Percentiles rank a stretch among this genome's conserved stretches.
phyloP scores from a whole-genome alignment of 1,140 invertebrate genomes.

The Batillaria attramentaria region DNA sequence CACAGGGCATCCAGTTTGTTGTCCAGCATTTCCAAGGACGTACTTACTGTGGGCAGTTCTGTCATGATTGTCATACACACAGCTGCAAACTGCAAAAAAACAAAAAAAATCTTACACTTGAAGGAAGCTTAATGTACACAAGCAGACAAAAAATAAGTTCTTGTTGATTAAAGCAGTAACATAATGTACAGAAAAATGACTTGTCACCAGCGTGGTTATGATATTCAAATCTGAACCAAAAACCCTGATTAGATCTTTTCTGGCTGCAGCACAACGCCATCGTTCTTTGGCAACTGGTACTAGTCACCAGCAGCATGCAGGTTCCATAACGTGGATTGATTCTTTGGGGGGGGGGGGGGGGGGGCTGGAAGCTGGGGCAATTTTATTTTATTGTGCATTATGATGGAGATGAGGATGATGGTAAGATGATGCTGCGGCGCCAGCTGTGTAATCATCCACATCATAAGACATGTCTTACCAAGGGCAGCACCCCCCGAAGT shows the following conservation, averaged over 20 bases:
- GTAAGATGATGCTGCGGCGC: too few species aligned
- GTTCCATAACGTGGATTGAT: not conserved
- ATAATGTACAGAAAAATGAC: not conserved
- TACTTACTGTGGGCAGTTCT: constrained; percentile 50
- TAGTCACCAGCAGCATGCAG: not conserved
- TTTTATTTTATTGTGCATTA: too few species aligned
- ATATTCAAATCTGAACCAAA: too few species aligned
- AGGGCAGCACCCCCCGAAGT: too few species aligned
- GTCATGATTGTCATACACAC: constrained; percentile 52
- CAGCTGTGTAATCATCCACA: too few species aligned
- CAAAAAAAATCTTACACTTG: not conserved
- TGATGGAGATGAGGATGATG: too few species aligned
- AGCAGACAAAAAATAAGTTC: not conserved
- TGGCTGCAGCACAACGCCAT: too few species aligned
- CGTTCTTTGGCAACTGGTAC: too few species aligned
- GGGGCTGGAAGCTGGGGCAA: not conserved
- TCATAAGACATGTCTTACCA: too few species aligned
- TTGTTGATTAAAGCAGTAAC: not conserved
- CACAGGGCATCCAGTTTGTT: constrained; percentile 43
- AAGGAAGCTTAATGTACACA: not conserved
- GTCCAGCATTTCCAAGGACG: constrained; percentile 49
- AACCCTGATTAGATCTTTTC: too few species aligned
- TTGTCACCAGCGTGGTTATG: not conserved
- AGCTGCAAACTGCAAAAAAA: constrained; percentile 50
- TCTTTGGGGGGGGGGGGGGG: not conserved